These are phyloP conservation scores for Cylindroiulus punctatus DNA, from an alignment of 2,888 invertebrate species.

Conservation along the genomic window DNA sequence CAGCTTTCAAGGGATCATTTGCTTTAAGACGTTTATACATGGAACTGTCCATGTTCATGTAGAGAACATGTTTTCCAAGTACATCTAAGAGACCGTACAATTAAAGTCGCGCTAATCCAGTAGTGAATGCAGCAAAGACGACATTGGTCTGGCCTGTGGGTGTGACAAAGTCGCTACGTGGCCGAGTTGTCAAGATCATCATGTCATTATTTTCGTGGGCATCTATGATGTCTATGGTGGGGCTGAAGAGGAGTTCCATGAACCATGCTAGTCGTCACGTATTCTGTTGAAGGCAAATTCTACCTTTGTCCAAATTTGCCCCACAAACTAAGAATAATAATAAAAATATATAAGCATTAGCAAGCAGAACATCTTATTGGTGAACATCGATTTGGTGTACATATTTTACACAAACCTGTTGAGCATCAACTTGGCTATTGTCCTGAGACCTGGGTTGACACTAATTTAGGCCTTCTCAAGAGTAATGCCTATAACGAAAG, in stretches of 20 bases:
- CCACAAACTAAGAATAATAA: slow-evolving; percentile 31
- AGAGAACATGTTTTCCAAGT: slow-evolving; percentile 62
- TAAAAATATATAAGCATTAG: too few species aligned
- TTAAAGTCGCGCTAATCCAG: slow-evolving; percentile 63
- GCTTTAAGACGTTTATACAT: slow-evolving; percentile 58
- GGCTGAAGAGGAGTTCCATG: not conserved
- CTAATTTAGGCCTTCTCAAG: not conserved
- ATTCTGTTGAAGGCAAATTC: not conserved
- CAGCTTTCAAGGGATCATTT: slow-evolving; percentile 59
- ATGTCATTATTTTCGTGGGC: not conserved
- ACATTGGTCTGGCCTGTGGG: too few species aligned
- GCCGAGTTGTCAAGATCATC: too few species aligned
- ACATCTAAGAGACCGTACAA: slow-evolving; percentile 63
- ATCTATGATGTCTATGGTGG: not conserved
- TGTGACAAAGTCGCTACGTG: too few species aligned
- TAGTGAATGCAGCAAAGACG: too few species aligned
- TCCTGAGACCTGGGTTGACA: not conserved
- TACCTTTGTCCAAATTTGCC: slow-evolving; percentile 36
- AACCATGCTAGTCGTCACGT: not conserved
- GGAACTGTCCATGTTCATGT: slow-evolving; percentile 65
- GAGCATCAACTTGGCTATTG: not conserved
- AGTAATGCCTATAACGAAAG: not conserved
- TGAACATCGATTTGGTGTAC: not conserved
- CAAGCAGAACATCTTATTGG: too few species aligned
- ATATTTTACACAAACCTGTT: not conserved